These are phyloP conservation scores for mouse (Mus musculus) DNA, from an alignment of 2,113 vertebrate species.

Conservation along the genomic window GRCm39 chr3:111947001-111947500, in stretches of 20 bases:
- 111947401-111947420: not conserved
- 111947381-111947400: not conserved
- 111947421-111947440: not conserved
- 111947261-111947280: not conserved
- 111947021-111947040: not conserved
- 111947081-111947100: not conserved
- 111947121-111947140: not conserved
- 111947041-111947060: not conserved
- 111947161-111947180: not conserved
- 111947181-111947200: not conserved
- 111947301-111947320: too few species aligned
- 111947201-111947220: not conserved
- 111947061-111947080: accelerated
- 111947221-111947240: not conserved
- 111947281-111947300: not conserved
- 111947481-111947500: not conserved
- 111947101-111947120: not conserved
- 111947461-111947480: not conserved
- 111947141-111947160: not conserved
- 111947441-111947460: not conserved
- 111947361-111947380: not conserved
- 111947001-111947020: not conserved
- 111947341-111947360: too few species aligned
- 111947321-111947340: not conserved
- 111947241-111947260: not conserved